Base-by-base conservation (phyloP, 2,888 invertebrate species). In the Nemotelus nigrinus region DNA sequence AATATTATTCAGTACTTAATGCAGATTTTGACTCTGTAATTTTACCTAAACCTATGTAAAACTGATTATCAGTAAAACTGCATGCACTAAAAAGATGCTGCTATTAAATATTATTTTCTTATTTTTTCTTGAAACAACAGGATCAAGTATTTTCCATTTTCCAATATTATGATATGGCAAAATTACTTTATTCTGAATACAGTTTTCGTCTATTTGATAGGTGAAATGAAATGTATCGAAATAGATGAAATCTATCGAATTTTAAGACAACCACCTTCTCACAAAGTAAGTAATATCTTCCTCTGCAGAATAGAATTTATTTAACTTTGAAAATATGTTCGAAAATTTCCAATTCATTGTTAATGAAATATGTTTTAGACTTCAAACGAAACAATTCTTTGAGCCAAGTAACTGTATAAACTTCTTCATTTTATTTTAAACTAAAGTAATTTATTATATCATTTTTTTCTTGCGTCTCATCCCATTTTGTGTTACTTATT, bases 321-420 rank as follows among this genome's bases (percentile, higher is more conserved):
- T 57, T 57, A 2, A 57, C 57, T 57, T 57, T 57, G 2, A 7
- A 57, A 57, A 57, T 25, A 57, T 57, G 57, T 25, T 57, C 25
- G 2, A 10, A 57, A 7, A 8, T 57, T 25, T 57, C 57, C 57
- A 57, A 57, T 25, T 57, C 57, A 25, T 57, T 57, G 25, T 57
- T 57, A 57, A 57, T 25, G 3, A 57, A 57, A 57, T 7, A 57
- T 57, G 57, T 57, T 57, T 57, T 2, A 57, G 10, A 3, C 8
- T 57, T 57, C 57, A 57, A 57, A 57, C 2, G 8, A 57, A 57
- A 57, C 25, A 57, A 57, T 25, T 57, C 57, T 57, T 57, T 2
- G 57, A 57, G 57, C 57, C 57, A 57, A 57, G 57, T 57, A 10
- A 57, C n/a, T 25, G 57, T 57, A 57, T 57, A 57, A 10, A 57